These are phyloP conservation scores for Argyrosomus japonicus DNA, from an alignment of 2,113 vertebrate genomes.

Conservation along the genomic window DNA sequence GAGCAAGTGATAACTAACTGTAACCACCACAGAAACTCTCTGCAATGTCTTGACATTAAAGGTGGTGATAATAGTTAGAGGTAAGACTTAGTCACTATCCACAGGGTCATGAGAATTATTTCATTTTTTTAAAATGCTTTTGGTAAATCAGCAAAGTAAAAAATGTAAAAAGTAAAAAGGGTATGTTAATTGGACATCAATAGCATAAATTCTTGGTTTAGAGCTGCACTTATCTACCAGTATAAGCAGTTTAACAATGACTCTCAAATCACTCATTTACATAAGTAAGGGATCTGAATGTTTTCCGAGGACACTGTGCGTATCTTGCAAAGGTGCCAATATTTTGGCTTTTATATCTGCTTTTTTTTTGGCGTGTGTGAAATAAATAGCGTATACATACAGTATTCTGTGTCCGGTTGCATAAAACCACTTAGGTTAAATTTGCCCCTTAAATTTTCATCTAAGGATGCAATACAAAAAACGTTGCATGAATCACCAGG, in stretches of 20 bases:
- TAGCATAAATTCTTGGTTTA: too few species aligned
- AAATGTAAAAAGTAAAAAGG: too few species aligned
- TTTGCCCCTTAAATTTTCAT: not conserved
- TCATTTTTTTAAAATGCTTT: too few species aligned
- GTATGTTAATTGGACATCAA: too few species aligned
- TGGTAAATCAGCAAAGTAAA: not conserved
- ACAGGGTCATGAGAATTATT: too few species aligned
- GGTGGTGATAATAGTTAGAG: too few species aligned
- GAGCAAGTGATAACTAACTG: not conserved
- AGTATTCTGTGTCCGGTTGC: not conserved
- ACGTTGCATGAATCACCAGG: not conserved
- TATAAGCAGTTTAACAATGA: too few species aligned
- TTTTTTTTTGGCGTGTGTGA: not conserved
- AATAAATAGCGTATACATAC: too few species aligned
- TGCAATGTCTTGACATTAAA: too few species aligned
- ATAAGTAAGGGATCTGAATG: not conserved
- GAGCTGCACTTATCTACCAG: too few species aligned
- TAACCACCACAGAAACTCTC: not conserved
- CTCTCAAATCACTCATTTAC: not conserved
- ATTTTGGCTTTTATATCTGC: not conserved
- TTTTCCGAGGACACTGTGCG: not conserved
- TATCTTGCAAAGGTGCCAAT: not conserved
- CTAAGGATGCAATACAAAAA: not conserved
- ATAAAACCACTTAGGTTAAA: not conserved
- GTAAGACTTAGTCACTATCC: too few species aligned